Base-by-base conservation (phyloP, 2,888 invertebrate genomes). In the Calameuta pallipes region DNA sequence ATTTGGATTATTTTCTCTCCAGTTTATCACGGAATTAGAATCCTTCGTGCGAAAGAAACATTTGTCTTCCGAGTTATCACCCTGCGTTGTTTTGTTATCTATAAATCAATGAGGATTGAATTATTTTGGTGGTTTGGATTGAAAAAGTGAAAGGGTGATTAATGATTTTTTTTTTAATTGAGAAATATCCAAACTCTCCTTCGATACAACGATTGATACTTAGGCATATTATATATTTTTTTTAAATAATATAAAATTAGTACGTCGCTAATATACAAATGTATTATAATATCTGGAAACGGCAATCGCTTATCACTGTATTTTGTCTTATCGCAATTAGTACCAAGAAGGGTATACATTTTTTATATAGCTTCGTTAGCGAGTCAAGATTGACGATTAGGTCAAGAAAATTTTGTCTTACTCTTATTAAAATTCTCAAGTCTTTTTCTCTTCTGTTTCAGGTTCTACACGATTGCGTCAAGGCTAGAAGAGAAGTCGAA, bases 401-500 rank as follows among this genome's bases (percentile, higher is more conserved):
- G 9, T 56, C 23, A 41, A 41, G 15, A 6, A 4, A 41, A 36
- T 12, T 12, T 36, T 36, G 3, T 36, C 12, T 36, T 3, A 23
- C 2, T 4, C 11, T 71, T 30, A 11, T 3, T 31, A 6, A 3
- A 3, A 31, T 31, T 31, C 33, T 71, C 31, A 23, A 31, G 31
- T 31, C 31, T 31, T 15, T 70, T 70, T 12, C 30, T n/a, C 36
- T 79, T 80, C 37, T 68, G 77, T 85, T 85, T 13, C 80, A 96
- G 96, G 97, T 97, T 31, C 93, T 99, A 15, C 95, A 97, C 87
- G 99, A 99, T 92, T 97, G 96, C 86, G 94, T 96, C 23, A 99
- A 99, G 92, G 98, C 99, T 0, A 93, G 98, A 75, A 93, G 99
- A 79, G 99, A 99, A 92, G 98, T 99, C 15, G 98, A 99, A 87